Evolutionary conservation across 2,113 vertebrate species (phyloP).

Genomic region (Alaudala cheleensis): DNA sequence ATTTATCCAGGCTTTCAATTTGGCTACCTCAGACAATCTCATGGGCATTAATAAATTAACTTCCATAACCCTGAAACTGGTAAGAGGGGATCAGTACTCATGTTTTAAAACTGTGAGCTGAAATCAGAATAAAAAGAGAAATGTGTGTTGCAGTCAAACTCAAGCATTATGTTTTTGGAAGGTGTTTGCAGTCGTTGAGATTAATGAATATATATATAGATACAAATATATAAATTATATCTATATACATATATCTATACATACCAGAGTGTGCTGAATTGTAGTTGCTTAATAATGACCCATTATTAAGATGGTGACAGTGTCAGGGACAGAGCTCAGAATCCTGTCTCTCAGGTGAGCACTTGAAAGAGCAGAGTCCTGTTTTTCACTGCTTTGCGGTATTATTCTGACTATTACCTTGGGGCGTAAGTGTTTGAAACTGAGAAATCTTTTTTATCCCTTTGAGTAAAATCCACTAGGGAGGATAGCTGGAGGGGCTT

Average conservation of each 20-base stretch:
- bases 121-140: background rate
- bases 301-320: background rate
- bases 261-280: background rate
- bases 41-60: background rate
- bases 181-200: background rate
- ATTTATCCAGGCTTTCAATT: background rate
- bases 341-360: background rate
- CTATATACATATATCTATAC: no score
- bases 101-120: background rate
- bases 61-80: background rate
- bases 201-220: background rate
- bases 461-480: background rate
- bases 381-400: background rate
- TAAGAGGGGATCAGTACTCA: background rate
- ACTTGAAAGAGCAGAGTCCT: background rate
- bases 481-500: background rate
- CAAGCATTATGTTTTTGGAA: background rate
- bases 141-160: background rate
- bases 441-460: background rate
- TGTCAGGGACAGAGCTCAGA: background rate
- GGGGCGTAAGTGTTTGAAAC: background rate
- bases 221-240: background rate
- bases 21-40: background rate
- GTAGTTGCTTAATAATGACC: background rate
- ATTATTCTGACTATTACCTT: background rate